Percentiles rank a stretch among this genome's conserved stretches.
Evolutionary conservation across 2,113 vertebrate species (phyloP).

Genomic region (Triplophysa dalaica): DNA sequence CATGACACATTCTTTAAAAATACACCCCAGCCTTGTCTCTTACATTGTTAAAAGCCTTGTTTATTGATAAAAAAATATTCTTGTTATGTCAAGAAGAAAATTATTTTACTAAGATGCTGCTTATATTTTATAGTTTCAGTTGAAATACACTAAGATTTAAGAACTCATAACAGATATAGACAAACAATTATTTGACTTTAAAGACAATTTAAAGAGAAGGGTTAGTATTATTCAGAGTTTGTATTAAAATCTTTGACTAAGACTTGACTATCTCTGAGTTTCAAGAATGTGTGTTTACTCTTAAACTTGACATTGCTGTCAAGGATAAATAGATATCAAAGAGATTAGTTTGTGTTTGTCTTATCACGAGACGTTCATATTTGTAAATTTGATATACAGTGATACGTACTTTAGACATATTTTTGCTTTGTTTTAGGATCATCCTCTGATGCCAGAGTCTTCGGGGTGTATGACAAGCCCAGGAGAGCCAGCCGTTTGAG

Average conservation of each 20-base stretch:
- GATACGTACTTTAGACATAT: background rate
- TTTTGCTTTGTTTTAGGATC: constrained; percentile 50
- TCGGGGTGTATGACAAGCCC: constrained; percentile 54
- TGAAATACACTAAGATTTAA: no score
- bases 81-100: background rate
- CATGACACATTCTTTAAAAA: background rate
- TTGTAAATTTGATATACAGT: background rate
- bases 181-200: no score
- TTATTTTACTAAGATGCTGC: background rate
- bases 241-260: no score
- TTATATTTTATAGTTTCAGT: background rate
- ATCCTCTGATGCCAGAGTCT: constrained; percentile 47
- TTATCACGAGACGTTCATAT: background rate
- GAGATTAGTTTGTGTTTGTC: background rate
- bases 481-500: constrained; percentile 54
- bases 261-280: no score
- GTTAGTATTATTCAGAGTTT: no score
- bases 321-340: background rate
- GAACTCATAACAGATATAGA: no score
- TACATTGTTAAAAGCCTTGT: background rate
- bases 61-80: background rate
- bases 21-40: background rate
- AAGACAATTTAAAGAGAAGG: no score
- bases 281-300: background rate
- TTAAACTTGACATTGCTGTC: background rate